Percentiles rank a stretch among this genome's conserved stretches.
Evolutionary conservation across 2,113 vertebrate genomes (phyloP).

Genomic region (Datnioides undecimradiatus): DNA sequence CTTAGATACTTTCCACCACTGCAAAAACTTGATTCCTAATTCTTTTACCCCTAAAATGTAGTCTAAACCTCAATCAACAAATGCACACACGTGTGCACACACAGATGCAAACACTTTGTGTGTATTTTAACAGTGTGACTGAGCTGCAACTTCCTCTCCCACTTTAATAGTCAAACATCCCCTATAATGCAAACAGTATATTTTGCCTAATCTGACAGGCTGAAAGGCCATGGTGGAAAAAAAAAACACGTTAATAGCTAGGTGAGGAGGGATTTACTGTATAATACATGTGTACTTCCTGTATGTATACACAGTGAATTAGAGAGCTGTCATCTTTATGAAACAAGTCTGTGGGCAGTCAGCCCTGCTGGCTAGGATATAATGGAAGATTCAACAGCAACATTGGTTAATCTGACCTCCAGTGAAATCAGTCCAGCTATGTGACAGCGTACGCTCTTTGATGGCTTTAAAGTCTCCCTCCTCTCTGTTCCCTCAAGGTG

Average conservation of each 20-base stretch:
- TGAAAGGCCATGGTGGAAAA: conserved; percentile 29
- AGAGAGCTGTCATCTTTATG: conserved; percentile 47
- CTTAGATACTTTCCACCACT: neutral
- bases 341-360: conserved; percentile 21
- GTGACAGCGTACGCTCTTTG: conserved; percentile 14
- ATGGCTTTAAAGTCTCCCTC: conserved; percentile 13
- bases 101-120: conserved; percentile 9
- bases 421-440: neutral
- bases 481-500: conserved; percentile 5
- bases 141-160: conserved; percentile 40
- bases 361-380: neutral
- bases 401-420: conserved; percentile 38
- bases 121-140: conserved; percentile 1
- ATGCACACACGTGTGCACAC: neutral
- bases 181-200: conserved; percentile 49
- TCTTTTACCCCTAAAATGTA: neutral
- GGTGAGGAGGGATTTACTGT: conserved; percentile 66
- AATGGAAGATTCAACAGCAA: conserved; percentile 27
- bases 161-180: conserved; percentile 45
- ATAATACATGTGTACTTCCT: conserved; percentile 44
- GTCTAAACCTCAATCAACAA: neutral
- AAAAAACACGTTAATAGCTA: conserved; percentile 53
- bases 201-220: conserved; percentile 30
- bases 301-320: conserved; percentile 50
- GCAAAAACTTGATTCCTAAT: neutral